Percentiles rank a stretch among this genome's conserved stretches.
phyloP scores from a whole-genome alignment of 2,888 invertebrate species.

The Rhaphigaster nebulosa region DNA sequence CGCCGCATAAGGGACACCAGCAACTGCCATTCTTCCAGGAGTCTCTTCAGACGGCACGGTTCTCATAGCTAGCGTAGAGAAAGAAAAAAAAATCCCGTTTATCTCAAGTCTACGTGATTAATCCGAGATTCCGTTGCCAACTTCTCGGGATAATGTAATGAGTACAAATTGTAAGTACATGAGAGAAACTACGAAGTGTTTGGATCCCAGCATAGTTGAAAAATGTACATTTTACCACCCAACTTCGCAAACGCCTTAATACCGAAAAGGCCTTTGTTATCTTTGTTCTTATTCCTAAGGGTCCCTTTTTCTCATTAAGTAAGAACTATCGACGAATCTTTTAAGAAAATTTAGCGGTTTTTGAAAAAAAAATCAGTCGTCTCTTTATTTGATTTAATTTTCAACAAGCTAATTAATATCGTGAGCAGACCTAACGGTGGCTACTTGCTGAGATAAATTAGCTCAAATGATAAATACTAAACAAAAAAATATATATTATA shows the following conservation, averaged over 20 bases:
- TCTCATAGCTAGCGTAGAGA: background rate
- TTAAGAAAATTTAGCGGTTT: too few species aligned
- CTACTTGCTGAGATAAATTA: too few species aligned
- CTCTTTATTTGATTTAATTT: too few species aligned
- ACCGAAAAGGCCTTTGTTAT: background rate
- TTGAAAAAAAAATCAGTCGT: too few species aligned
- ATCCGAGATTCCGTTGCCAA: background rate
- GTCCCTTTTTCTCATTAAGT: too few species aligned
- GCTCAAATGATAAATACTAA: too few species aligned
- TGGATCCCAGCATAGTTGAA: background rate
- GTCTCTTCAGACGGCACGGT: background rate
- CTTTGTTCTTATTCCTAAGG: background rate
- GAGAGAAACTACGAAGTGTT: background rate
- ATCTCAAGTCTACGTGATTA: background rate
- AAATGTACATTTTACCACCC: background rate
- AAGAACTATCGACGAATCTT: too few species aligned
- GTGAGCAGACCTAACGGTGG: too few species aligned
- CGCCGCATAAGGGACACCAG: background rate
- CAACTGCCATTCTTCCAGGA: background rate
- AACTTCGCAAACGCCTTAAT: too few species aligned
- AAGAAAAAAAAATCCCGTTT: background rate
- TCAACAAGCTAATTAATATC: too few species aligned
- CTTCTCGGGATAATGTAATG: background rate
- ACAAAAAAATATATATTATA: too few species aligned
- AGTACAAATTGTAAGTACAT: conserved; percentile 2